These are phyloP conservation scores for Alviniconcha strummeri DNA, from an alignment of 2,888 invertebrate species.

Conservation along the genomic window DNA sequence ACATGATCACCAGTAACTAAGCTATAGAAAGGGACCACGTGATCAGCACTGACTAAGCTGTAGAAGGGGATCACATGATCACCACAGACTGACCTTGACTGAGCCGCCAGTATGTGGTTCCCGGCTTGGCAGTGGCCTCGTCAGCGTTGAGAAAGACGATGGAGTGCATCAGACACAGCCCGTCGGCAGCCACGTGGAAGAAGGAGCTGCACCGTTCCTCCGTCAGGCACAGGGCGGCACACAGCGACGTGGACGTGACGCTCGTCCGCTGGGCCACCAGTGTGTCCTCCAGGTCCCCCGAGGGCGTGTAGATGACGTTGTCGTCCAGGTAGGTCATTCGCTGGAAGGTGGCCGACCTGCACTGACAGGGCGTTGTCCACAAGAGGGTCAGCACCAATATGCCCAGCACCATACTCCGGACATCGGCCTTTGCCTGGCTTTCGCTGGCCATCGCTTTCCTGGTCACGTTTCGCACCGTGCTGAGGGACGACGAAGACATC, in stretches of 20 bases:
- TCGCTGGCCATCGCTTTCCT: no score
- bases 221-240: slow-evolving; percentile 28
- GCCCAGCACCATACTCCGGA: no score
- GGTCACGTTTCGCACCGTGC: no score
- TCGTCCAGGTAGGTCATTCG: slow-evolving; percentile 28
- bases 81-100: slow-evolving; percentile 25
- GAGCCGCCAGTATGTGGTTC: slow-evolving; percentile 34
- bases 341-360: slow-evolving; percentile 10
- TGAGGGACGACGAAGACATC: no score
- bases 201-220: slow-evolving; percentile 29
- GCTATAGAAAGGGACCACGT: no score
- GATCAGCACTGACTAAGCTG: no score
- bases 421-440: no score
- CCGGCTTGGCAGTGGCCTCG: neutral
- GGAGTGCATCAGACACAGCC: slow-evolving; percentile 31
- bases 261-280: neutral
- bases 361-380: neutral
- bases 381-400: no score
- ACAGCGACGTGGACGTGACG: neutral
- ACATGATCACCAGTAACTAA: no score
- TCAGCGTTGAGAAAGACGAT: slow-evolving; percentile 27
- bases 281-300: neutral
- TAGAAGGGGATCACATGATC: no score
- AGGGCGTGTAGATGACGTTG: slow-evolving; percentile 13
- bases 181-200: slow-evolving; percentile 22